Base-by-base conservation (phyloP, 2,113 vertebrate genomes). In the Globicephala melas region DNA sequence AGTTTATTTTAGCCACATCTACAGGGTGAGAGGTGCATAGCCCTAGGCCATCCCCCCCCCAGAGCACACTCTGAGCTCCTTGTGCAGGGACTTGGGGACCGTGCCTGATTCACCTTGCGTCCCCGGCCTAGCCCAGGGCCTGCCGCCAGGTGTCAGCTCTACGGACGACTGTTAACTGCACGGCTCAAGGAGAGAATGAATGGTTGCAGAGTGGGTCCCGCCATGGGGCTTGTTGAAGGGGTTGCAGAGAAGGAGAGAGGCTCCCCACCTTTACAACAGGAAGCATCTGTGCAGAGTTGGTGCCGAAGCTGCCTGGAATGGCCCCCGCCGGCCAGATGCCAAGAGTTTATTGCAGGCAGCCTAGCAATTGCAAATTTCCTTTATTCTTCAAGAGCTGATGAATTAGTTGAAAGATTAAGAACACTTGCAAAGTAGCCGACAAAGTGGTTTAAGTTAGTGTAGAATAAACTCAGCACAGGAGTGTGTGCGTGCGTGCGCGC, bases 351-450 rank as follows among this genome's bases (percentile, higher is more conserved):
- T 95, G 71, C 83, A 87, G 15, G 55, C 73, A 76, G 87, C 68
- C 58, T 18, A 86, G 91, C 18, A 53, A 90, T 89, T 96, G 80
- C 87, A 87, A 62, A 65, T 97, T 94, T 94, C 70, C 89, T 97
- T 89, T 97, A 96, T 96, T 95, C 73, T 96, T 70, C 70, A 86
- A 89, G 83, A 90, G 90, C 63, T 13, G 28, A 92, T 55, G 96
- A 93, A 97, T 96, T 95, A 86, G 82, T 84, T 95, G 89, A 95
- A 87, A 97, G 82, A 76, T 95, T 89, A 96, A 96, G 96, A 97
- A 94, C 65, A 88, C 47, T 97, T 96, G 93, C 89, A 94, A 95
- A 97, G 86, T 91, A 95, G 96, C 95, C 13, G 82, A 77, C 91
- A 77, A 82, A 95, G 82, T 97, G 86, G 84, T 97, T 97, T 87